A percentile compares a stretch with the other conserved stretches of the same genome.
Evolutionary conservation across 1,140 invertebrate genomes (phyloP).

Genomic region (Pectinophora gossypiella): DNA sequence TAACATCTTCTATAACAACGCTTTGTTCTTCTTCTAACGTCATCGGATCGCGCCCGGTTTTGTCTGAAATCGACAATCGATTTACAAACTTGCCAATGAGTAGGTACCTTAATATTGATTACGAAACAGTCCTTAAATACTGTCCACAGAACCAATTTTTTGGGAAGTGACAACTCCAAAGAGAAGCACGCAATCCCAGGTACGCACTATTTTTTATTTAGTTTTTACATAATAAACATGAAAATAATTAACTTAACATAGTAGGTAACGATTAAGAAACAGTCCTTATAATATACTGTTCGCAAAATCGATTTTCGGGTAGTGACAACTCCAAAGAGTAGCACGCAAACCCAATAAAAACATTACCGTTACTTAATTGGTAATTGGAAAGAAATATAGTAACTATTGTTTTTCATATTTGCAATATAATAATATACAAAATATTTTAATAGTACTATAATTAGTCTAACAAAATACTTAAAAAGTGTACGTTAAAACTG

Average conservation of each 20-base stretch:
- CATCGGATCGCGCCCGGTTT: background rate
- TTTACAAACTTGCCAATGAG: background rate
- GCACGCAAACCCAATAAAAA: background rate
- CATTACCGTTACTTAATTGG: too few relatives aligned
- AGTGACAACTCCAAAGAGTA: background rate
- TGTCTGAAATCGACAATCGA: background rate
- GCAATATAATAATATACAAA: too few relatives aligned
- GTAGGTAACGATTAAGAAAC: background rate
- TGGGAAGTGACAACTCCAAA: conserved; percentile 1
- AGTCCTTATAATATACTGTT: background rate
- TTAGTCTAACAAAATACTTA: too few relatives aligned
- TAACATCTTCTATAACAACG: background rate
- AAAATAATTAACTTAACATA: background rate
- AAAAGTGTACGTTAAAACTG: too few relatives aligned
- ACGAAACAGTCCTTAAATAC: background rate
- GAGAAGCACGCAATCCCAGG: background rate
- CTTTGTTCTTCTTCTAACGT: background rate
- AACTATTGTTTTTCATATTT: too few relatives aligned
- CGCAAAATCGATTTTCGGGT: background rate
- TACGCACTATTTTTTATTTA: too few relatives aligned
- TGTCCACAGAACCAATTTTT: background rate
- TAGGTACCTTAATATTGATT: background rate
- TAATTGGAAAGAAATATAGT: too few relatives aligned
- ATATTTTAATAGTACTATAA: too few relatives aligned
- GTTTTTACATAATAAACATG: too few relatives aligned